Evolutionary conservation across 53 echinoderm and acorn worm species (phyloP).

Genomic region (Paracentrotus lividus): DNA sequence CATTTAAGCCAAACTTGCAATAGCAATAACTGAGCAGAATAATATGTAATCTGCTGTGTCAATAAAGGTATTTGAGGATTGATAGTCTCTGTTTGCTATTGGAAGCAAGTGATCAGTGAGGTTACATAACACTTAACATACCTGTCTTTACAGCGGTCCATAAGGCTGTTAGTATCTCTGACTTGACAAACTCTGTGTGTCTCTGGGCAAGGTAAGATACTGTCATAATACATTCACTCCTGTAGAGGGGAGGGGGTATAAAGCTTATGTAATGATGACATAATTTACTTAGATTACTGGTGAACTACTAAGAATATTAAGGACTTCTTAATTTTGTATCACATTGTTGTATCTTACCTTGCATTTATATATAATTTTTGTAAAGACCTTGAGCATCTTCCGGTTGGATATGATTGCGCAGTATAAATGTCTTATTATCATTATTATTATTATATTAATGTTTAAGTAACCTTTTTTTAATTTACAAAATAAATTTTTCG

Average conservation of each 20-base stretch:
- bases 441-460: too few relatives aligned
- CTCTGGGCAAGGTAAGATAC: constrained; percentile 47
- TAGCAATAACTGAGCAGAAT: background rate
- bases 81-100: background rate
- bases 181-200: constrained; percentile 50
- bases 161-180: constrained; percentile 22
- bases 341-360: too few relatives aligned
- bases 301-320: too few relatives aligned
- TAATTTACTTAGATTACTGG: background rate
- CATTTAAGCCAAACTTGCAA: background rate
- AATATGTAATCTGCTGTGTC: background rate
- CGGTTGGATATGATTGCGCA: too few relatives aligned
- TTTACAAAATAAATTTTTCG: too few relatives aligned
- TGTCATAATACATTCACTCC: constrained; percentile 51
- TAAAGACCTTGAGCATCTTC: too few relatives aligned
- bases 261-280: background rate
- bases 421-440: too few relatives aligned
- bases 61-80: background rate
- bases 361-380: too few relatives aligned
- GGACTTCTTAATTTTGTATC: too few relatives aligned
- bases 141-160: constrained; percentile 51
- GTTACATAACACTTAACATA: background rate
- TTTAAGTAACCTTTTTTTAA: too few relatives aligned
- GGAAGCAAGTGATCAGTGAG: background rate
- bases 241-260: background rate